Base-by-base conservation (phyloP, 2,113 vertebrate genomes). In the Oriolus oriolus region DNA sequence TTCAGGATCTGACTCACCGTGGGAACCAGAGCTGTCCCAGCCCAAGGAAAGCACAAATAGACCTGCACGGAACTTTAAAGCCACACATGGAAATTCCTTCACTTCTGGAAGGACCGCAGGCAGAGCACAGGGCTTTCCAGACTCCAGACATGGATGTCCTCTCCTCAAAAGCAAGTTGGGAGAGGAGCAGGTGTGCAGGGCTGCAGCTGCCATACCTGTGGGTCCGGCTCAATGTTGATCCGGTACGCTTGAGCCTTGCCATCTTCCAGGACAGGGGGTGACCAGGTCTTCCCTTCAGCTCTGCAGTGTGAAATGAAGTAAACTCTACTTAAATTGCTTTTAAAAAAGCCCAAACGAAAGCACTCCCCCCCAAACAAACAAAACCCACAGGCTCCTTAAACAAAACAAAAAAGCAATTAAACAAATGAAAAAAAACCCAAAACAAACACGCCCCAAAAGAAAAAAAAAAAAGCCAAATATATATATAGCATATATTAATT, bases 191-290 rank as follows among this genome's bases (percentile, higher is more conserved):
- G 33, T 0, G 13, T 10, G 35, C 33, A 52, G 44, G 41, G 45
- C 60, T 68, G 80, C 68, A 30, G 54, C 45, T 27, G 37, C 84
- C 76, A 18, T 99, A 99, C 99, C 99, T 99, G 99, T 15, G 96
- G 96, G 26, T 99, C 98, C 1, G 98, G 94, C 84, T 99, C 98
- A 23, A 98, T 81, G 84, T 97, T 97, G 89, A 98, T 98, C 92
- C 97, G 97, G 95, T 98, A 98, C 1, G 98, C 98, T 47, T 99
- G 99, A 74, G 98, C 98, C 95, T 99, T 99, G 94, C 98, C 98
- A 50, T 99, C 99, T 59, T 99, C 99, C 75, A 98, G 97, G 56
- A 98, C 41, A 73, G 96, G 96, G 52, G 98, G 95, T 37, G 98
- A 98, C 99, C 98, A 99, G 95, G 95, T 93, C 97, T 98, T 98